A percentile compares a stretch with the other conserved stretches of the same genome.
phyloP scores from a whole-genome alignment of 1,140 invertebrate species.

The Lepidurus packardi region DNA sequence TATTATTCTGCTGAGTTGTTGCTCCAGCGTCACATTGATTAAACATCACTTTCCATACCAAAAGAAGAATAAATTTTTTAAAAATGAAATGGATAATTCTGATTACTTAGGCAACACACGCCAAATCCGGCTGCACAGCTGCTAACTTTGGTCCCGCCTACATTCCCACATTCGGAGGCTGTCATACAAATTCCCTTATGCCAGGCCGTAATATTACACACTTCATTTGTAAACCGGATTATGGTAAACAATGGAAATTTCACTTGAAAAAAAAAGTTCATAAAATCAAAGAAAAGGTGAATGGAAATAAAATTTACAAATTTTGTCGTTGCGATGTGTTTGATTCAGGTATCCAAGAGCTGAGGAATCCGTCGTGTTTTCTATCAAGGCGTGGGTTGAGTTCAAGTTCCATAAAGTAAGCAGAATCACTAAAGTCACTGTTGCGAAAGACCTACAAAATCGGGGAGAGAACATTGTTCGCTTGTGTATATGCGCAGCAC shows the following conservation, averaged over 20 bases:
- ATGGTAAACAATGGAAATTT: background rate
- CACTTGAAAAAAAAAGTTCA: background rate
- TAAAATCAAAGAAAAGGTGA: background rate
- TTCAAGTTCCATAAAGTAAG: background rate
- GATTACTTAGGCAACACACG: background rate
- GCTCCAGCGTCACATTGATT: background rate
- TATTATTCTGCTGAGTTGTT: background rate
- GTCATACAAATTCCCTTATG: slow-evolving; percentile 12
- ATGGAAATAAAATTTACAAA: background rate
- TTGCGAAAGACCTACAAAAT: background rate
- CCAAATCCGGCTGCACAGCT: background rate
- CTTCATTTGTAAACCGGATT: background rate
- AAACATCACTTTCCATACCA: background rate
- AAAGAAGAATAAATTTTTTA: background rate
- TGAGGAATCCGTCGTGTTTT: background rate
- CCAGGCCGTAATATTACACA: slow-evolving; percentile 3
- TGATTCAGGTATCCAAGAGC: background rate
- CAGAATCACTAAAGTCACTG: background rate
- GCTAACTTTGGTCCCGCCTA: background rate
- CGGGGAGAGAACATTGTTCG: background rate
- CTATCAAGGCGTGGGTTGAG: background rate
- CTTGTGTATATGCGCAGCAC: background rate
- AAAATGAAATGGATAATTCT: background rate
- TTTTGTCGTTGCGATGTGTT: background rate
- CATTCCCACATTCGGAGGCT: background rate